Base-by-base conservation (phyloP, 2,888 invertebrate species). In the Hoplodrina ambigua region DNA sequence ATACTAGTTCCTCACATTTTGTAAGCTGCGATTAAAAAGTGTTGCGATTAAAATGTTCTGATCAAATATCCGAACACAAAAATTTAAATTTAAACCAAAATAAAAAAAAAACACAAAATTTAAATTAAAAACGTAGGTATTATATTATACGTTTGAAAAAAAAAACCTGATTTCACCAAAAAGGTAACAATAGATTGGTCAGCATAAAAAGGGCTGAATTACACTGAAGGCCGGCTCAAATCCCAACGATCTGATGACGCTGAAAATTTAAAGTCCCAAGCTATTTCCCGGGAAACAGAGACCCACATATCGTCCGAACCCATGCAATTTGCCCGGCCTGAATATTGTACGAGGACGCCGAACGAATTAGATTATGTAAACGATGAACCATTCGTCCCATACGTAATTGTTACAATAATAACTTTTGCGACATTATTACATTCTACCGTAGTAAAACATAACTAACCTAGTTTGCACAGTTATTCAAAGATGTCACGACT, bases 281-380 rank as follows among this genome's bases (percentile, higher is more conserved):
- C 62, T 49, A 75, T 74, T 58, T 50, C 49, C 75, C 69, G 69
- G 69, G 25, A 25, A 58, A 59, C 44, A 49, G 41, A 33, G 30
- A 1, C 44, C 46, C 41, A 49, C 60, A 57, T 30, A 54, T 49
- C 10, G 30, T 49, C 41, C 19, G 50, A 50, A 19, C 49, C 69
- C 69, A 37, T 69, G 69, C 70, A 75, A 74, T 75, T 69, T 76
- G 20, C 56, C 46, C 30, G 56, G 49, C 52, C 71, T 75, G 77
- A 76, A 75, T 75, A 60, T 60, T 76, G 69, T 72, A 77, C 50
- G 69, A 69, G 59, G 49, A 64, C 56, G 60, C 67, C 17, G 49
- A 75, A 54, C 64, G 74, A 69, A 59, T 63, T 70, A 54, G 57
- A 79, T 61, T 72, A 75, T 68, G 72, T 59, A 75, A 78, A 81